These are phyloP conservation scores for Theristicus caerulescens DNA, from an alignment of 2,113 vertebrate genomes.

Conservation along the genomic window DNA sequence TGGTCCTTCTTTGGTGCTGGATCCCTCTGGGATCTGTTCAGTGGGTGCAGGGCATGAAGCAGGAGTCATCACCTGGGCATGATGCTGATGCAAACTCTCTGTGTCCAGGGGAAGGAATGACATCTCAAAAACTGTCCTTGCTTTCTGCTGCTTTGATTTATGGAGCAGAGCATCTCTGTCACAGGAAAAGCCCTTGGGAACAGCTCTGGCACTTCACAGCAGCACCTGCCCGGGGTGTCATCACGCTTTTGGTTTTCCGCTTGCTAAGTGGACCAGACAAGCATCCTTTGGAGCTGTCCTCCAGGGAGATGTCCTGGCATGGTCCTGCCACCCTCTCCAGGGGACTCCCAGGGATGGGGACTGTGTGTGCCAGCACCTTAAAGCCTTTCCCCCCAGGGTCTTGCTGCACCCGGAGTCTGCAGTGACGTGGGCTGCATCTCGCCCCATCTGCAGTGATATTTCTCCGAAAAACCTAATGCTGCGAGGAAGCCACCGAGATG, in stretches of 20 bases:
- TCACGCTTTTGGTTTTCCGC: neutral
- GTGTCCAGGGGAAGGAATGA: too few relatives aligned
- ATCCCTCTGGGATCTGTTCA: neutral
- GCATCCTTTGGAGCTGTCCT: neutral
- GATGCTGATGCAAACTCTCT: neutral
- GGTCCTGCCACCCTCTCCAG: neutral
- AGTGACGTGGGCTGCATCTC: neutral
- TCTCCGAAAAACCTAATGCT: neutral
- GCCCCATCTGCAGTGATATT: rapidly evolving
- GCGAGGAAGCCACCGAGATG: neutral
- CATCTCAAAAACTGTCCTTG: neutral
- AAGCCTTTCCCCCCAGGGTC: neutral
- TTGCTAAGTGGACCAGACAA: rapidly evolving
- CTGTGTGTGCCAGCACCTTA: rapidly evolving
- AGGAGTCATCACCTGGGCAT: rapidly evolving
- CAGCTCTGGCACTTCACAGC: neutral
- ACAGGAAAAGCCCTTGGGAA: neutral
- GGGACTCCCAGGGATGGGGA: neutral
- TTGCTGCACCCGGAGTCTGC: neutral
- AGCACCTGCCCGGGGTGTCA: neutral
- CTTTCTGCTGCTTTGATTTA: neutral
- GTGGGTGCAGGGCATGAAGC: rapidly evolving
- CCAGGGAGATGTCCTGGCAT: rapidly evolving
- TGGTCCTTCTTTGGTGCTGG: rapidly evolving
- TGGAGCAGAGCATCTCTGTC: rapidly evolving